Conservation (phyloP, 1,140 invertebrate genomes). For the Lepidurus arcticus region DNA sequence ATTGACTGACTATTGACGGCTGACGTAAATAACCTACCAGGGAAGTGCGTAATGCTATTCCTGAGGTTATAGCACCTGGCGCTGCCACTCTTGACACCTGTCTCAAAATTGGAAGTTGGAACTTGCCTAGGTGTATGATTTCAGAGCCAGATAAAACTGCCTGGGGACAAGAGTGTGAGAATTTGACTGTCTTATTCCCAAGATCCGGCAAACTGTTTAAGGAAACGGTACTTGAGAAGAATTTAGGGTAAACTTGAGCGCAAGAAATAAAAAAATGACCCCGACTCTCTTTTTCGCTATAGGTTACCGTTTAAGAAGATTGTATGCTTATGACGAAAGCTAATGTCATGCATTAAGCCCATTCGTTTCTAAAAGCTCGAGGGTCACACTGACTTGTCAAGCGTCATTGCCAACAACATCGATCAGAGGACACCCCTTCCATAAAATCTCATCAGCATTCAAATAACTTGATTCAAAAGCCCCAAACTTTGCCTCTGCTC, state of each 20-base stretch:
- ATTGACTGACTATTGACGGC: background rate
- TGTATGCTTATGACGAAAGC: conserved; percentile 11
- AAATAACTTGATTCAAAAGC: conserved; percentile 20
- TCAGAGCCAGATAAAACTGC: background rate
- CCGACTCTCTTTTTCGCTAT: background rate
- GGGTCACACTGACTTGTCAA: conserved; percentile 21
- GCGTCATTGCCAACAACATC: conserved; percentile 21
- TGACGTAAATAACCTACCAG: background rate
- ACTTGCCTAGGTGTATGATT: background rate
- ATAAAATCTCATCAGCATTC: conserved; percentile 22
- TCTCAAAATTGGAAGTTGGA: background rate
- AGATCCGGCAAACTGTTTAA: background rate
- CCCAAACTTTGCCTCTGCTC: background rate
- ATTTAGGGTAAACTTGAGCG: background rate
- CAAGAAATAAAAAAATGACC: background rate
- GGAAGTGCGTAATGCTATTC: background rate
- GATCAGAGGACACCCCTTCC: conserved; percentile 8
- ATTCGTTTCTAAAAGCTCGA: conserved; percentile 15
- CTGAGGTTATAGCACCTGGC: background rate
- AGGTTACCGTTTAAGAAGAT: conserved; percentile 9
- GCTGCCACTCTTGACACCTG: background rate
- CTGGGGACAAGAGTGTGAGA: background rate
- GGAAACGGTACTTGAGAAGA: background rate
- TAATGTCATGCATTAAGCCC: conserved; percentile 19
- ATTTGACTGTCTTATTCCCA: background rate